Percentiles rank a stretch among this genome's conserved stretches.
Evolutionary conservation across 2,888 invertebrate genomes (phyloP).

Genomic region (Pachymerium ferrugineum): DNA sequence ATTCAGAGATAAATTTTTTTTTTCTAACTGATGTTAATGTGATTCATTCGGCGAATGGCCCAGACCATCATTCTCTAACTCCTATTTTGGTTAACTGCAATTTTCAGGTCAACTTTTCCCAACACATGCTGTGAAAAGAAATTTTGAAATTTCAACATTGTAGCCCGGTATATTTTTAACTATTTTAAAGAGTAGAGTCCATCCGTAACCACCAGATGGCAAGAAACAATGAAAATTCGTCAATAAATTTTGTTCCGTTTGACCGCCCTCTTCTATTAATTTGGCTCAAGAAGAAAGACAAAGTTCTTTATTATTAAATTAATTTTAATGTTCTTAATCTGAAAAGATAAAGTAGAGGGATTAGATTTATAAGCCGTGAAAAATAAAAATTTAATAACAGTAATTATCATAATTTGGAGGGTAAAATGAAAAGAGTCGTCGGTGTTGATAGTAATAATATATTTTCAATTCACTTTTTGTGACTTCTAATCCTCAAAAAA

Average conservation of each 20-base stretch:
- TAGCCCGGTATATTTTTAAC: neutral
- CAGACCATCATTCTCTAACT: neutral
- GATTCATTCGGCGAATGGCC: neutral
- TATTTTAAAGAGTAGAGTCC: neutral
- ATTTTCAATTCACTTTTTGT: neutral
- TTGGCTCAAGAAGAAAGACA: too few species aligned
- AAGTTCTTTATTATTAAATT: constrained; percentile 12
- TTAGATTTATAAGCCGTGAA: neutral
- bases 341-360: neutral
- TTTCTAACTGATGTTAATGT: neutral
- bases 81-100: constrained; percentile 17
- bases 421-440: neutral
- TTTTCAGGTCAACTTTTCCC: constrained; percentile 8
- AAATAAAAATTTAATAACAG: constrained; percentile 14
- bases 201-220: neutral
- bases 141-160: neutral
- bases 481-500: neutral
- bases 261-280: too few species aligned
- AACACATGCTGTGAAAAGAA: constrained; percentile 1
- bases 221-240: neutral
- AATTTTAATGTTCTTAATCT: neutral
- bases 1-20: too few species aligned
- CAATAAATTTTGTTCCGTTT: too few species aligned
- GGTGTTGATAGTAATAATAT: constrained; percentile 5
- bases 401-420: neutral